phyloP scores from a whole-genome alignment of 2,888 invertebrate species.

The Hylaea fasciaria region DNA sequence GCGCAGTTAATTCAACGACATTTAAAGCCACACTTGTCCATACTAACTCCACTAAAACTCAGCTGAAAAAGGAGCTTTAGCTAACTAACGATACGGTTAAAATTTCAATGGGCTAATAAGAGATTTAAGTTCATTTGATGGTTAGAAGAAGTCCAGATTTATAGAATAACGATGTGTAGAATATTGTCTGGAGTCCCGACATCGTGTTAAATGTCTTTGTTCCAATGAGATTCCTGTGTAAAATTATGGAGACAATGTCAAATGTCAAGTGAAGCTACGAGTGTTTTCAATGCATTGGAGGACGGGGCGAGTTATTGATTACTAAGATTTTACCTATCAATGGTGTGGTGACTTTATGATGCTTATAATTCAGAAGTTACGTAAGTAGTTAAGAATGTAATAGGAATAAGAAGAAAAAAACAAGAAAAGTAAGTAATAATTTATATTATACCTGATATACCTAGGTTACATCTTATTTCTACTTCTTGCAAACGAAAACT shows the following conservation, averaged over 20 bases:
- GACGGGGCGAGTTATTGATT: conserved; percentile 7
- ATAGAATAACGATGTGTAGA: conserved; percentile 73
- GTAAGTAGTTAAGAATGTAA: no score
- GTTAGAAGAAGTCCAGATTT: conserved; percentile 60
- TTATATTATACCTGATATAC: no score
- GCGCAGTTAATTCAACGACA: conserved; percentile 73
- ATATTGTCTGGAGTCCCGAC: conserved; percentile 75
- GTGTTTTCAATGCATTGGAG: conserved; percentile 29
- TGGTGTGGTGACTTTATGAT: neutral
- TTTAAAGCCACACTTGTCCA: conserved; percentile 53
- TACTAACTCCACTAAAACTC: conserved; percentile 33
- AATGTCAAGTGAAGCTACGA: conserved; percentile 43
- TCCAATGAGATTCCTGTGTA: conserved; percentile 62
- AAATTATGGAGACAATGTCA: conserved; percentile 60
- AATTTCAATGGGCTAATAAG: conserved; percentile 28
- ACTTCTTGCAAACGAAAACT: no score
- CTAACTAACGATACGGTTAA: conserved; percentile 31
- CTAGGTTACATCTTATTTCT: no score
- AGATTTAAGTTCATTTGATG: conserved; percentile 39
- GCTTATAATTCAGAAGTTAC: neutral
- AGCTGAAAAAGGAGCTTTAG: conserved; percentile 38
- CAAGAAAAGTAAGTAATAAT: no score
- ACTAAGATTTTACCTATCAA: neutral
- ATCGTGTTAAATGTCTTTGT: conserved; percentile 78
- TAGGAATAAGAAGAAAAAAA: no score